Evolutionary conservation across 2,113 vertebrate species (phyloP).

Genomic region (Dolichallabes microphthalmus): DNA sequence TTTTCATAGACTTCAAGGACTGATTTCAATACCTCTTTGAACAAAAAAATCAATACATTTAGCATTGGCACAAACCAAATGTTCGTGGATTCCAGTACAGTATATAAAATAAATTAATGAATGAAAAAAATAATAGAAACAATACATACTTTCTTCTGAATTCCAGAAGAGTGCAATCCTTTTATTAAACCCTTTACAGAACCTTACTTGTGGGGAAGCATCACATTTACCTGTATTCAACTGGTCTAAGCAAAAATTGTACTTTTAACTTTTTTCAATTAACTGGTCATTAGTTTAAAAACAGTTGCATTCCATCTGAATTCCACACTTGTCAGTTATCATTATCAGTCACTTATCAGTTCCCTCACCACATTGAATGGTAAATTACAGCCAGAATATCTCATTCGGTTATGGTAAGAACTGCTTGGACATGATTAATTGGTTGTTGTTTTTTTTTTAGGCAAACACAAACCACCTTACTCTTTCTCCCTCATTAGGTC

Average conservation of each 20-base stretch:
- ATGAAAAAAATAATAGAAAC: neutral
- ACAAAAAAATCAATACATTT: neutral
- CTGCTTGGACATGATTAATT: no score
- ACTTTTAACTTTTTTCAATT: no score
- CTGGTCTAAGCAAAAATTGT: no score
- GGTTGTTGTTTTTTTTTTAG: neutral
- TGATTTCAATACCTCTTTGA: no score
- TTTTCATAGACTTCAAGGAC: no score
- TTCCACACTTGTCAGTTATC: no score
- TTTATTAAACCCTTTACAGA: neutral
- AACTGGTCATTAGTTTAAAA: no score
- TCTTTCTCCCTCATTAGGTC: constrained; percentile 68
- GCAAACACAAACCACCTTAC: neutral
- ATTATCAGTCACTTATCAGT: no score
- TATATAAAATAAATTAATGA: neutral
- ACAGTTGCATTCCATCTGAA: no score
- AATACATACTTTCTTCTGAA: neutral
- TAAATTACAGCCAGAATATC: no score
- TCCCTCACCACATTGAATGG: no score
- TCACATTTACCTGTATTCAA: neutral
- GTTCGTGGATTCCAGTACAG: neutral
- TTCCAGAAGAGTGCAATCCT: neutral
- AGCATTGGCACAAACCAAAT: neutral
- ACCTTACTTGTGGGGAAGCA: neutral
- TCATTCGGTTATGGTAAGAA: no score